Evolutionary conservation across 2,113 vertebrate species (phyloP), one percentile per base, ranked within the genome.

Genomic region (Erinaceus europaeus): DNA sequence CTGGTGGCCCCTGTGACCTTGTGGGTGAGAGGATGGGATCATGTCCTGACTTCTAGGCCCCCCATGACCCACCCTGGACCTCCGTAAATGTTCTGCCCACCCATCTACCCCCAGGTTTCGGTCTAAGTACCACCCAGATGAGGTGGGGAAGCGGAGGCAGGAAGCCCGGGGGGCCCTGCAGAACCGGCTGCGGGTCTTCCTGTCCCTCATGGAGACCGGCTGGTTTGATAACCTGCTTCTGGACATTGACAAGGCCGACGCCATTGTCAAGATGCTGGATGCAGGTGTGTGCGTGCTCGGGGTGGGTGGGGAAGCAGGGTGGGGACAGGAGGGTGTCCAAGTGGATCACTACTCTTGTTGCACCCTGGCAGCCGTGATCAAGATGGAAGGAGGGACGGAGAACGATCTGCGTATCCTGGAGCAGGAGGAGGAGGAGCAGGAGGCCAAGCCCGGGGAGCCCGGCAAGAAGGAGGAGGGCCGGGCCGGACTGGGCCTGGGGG

Each of bases 41-140:
- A 76, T 83, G 52, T 85, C 71, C 62, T 69, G 40, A 55, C 75
- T 91, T 90, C 64, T 55, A 92, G 92, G 90, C 90, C 94, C 95
- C 91, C 85, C 59, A 87, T 64, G 68, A 61, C 59, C 46, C 79
- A 62, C 36, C 36, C 23, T 75, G 68, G 68, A 91, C n/a, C 62
- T 3, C 46, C 21, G 5, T 95, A 67, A 96, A 80, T 84, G 4
- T 73, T 73, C 68, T 65, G 55, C 48, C 38, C 59, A 4, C 75
- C 76, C 34, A 0, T 15, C 61, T 83, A n/a, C 72, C 88, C 88
- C 89, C 94, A 99, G 98, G 98, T 99, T 99, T 94, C 98, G 98
- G n/a, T 98, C 98, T 62, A 99, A 98, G 92, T 99, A 99, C 90
- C 98, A 99, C 92, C 98, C 98, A 3, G 98, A 99, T 20, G 98